Evolutionary conservation across 2,888 invertebrate species (phyloP).

Genomic region (Dinocampus coccinellae): DNA sequence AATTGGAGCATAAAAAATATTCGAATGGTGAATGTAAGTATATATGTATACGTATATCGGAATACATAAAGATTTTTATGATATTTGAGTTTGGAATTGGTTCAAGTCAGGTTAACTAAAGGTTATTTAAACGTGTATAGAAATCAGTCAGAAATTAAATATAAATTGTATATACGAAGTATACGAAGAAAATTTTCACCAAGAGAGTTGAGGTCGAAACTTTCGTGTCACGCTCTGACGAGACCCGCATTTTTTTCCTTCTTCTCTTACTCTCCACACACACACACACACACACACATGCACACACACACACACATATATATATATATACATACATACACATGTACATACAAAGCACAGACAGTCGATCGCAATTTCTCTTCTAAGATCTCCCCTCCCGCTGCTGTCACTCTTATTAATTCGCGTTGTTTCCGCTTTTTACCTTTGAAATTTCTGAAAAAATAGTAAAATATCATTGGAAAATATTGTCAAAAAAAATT

Average conservation of each 20-base stretch:
- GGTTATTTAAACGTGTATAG: neutral
- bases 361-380: constrained; percentile 38
- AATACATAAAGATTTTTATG: neutral
- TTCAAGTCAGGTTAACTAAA: neutral
- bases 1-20: neutral
- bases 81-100: neutral
- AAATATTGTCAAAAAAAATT: too few species aligned
- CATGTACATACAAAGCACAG: neutral
- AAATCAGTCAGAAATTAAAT: neutral
- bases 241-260: constrained; percentile 34
- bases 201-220: constrained; percentile 33
- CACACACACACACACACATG: neutral
- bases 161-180: neutral
- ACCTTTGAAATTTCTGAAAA: constrained; percentile 11
- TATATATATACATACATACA: neutral
- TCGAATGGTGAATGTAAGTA: constrained; percentile 36
- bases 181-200: constrained; percentile 34
- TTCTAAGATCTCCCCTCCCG: constrained; percentile 12
- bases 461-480: neutral
- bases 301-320: neutral
- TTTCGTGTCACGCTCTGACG: constrained; percentile 37
- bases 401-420: constrained; percentile 5
- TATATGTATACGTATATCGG: neutral
- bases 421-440: constrained; percentile 31
- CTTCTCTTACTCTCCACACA: constrained; percentile 22